Percentiles rank a stretch among this genome's conserved stretches.
phyloP scores from a whole-genome alignment of 1,140 invertebrate genomes.

The Bombyx mandarina region DNA sequence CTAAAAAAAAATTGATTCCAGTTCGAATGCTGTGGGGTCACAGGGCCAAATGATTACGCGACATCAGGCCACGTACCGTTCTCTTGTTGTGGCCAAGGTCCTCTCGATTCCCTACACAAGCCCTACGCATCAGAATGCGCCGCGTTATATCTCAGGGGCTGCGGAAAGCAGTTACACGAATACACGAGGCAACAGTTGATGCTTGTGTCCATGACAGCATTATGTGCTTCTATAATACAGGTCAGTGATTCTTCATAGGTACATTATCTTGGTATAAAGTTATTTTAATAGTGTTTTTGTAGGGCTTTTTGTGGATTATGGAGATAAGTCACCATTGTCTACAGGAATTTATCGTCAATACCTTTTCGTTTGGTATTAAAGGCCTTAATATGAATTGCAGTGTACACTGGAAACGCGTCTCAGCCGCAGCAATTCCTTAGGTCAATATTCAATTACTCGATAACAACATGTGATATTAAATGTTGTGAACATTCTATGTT shows the following conservation, averaged over 20 bases:
- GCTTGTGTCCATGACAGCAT: conserved; percentile 59
- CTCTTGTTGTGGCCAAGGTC: conserved; percentile 69
- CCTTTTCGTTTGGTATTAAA: too few relatives aligned
- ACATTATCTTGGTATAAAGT: too few relatives aligned
- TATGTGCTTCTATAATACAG: conserved; percentile 65
- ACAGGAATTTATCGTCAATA: too few relatives aligned
- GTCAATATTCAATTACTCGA: too few relatives aligned
- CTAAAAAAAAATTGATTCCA: conserved; percentile 34
- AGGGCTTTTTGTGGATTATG: too few relatives aligned
- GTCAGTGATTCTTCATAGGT: conserved; percentile 24
- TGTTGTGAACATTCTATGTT: too few relatives aligned
- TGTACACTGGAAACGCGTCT: too few relatives aligned
- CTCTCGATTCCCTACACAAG: conserved; percentile 37
- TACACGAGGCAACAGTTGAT: conserved; percentile 62
- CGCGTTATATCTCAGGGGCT: conserved; percentile 62
- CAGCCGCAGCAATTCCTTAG: too few relatives aligned
- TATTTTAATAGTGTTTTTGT: too few relatives aligned
- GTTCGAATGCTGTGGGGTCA: conserved; percentile 76
- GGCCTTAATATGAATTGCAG: too few relatives aligned
- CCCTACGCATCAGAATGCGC: conserved; percentile 44
- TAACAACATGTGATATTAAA: too few relatives aligned
- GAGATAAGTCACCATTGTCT: too few relatives aligned
- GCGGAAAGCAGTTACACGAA: conserved; percentile 60
- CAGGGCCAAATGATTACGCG: conserved; percentile 68
- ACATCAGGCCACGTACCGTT: conserved; percentile 57